Percentiles rank a stretch among this genome's conserved stretches.
These are phyloP conservation scores for Drosophila birchii DNA, from an alignment of 2,888 invertebrate genomes.

Conservation along the genomic window DNA sequence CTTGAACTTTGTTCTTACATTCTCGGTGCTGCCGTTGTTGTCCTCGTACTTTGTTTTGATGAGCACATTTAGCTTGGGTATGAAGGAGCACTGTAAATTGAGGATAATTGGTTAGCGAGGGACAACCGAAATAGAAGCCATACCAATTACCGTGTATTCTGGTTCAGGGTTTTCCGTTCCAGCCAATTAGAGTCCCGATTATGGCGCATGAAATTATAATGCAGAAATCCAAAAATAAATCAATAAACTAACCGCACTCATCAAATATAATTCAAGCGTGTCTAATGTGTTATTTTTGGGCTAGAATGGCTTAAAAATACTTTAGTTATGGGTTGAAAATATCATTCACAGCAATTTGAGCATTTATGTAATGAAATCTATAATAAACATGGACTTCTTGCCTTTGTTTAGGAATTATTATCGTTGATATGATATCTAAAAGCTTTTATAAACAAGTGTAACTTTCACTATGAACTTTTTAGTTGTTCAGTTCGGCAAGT, in stretches of 20 bases:
- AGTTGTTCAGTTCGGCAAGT: not conserved
- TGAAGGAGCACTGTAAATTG: conserved; percentile 91
- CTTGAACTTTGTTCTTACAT: conserved; percentile 89
- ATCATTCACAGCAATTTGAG: not conserved
- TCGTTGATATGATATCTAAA: not conserved
- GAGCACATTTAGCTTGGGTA: conserved; percentile 93
- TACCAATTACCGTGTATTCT: conserved; percentile 90
- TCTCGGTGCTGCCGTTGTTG: conserved; percentile 94
- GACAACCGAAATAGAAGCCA: conserved; percentile 9
- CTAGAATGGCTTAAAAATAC: not conserved
- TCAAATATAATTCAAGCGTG: conserved; percentile 17
- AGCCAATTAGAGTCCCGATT: conserved; percentile 25
- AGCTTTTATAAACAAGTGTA: not conserved
- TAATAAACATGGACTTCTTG: not conserved
- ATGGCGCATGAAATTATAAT: conserved; percentile 39
- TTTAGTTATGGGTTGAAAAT: not conserved
- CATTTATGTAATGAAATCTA: not conserved
- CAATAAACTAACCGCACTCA: conserved; percentile 23
- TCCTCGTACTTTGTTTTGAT: conserved; percentile 96
- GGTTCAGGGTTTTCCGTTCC: conserved; percentile 7
- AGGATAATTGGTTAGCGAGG: conserved; percentile 23
- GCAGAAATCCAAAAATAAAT: conserved; percentile 20
- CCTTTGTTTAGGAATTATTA: not conserved
- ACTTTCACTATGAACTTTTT: not conserved
- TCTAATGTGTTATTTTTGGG: conserved; percentile 9